These are phyloP conservation scores for Indicator maculatus DNA, from an alignment of 2,113 vertebrate species.

Conservation along the genomic window DNA sequence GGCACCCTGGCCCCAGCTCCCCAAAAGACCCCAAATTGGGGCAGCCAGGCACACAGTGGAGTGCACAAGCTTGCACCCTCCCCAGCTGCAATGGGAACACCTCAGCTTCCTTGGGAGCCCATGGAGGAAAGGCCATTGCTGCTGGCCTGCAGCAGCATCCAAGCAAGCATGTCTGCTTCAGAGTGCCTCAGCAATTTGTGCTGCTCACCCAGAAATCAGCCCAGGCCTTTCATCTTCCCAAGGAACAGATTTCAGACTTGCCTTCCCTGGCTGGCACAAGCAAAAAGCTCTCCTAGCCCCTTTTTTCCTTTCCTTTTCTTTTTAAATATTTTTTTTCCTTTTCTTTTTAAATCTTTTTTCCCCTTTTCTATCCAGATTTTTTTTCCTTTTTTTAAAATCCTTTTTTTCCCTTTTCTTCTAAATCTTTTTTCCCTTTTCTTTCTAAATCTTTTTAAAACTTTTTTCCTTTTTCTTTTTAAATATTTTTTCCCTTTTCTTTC, in stretches of 20 bases:
- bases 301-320: neutral
- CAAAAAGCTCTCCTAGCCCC: neutral
- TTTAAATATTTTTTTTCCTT: neutral
- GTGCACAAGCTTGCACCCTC: neutral
- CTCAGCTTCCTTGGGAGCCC: neutral
- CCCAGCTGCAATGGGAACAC: accelerated
- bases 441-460: too few species aligned
- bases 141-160: accelerated
- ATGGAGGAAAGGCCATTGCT: neutral
- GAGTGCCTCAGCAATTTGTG: neutral
- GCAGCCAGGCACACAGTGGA: neutral
- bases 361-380: too few species aligned
- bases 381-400: too few species aligned
- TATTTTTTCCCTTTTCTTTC: too few species aligned
- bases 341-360: too few species aligned
- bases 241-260: neutral
- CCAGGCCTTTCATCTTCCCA: neutral
- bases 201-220: neutral
- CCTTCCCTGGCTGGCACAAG: neutral
- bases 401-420: too few species aligned
- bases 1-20: accelerated
- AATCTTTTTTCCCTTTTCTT: too few species aligned
- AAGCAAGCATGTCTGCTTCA: neutral
- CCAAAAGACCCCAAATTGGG: accelerated
- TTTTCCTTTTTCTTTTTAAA: too few species aligned